Conservation (phyloP, 2,888 invertebrate genomes). For the Asteroscopus sphinx region DNA sequence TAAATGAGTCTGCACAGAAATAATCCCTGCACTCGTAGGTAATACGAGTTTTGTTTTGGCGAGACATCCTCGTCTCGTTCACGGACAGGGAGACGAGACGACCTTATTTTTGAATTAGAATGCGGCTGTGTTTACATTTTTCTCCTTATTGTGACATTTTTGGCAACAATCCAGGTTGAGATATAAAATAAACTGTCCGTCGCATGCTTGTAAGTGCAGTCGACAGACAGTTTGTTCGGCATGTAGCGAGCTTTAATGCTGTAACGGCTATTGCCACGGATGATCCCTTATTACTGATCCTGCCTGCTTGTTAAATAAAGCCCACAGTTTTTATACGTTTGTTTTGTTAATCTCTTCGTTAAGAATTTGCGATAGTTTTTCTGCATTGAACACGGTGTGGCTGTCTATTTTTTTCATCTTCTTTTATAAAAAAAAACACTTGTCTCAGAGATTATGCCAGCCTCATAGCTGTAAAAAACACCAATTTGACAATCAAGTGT, state of each 20-base stretch:
- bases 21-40: slow-evolving; percentile 63
- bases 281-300: slow-evolving; percentile 27
- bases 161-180: slow-evolving; percentile 82
- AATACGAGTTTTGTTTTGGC: slow-evolving; percentile 79
- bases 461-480: too few species aligned
- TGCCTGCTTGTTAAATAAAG: slow-evolving; percentile 25
- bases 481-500: too few species aligned
- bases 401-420: neutral
- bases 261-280: slow-evolving; percentile 37
- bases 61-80: slow-evolving; percentile 72
- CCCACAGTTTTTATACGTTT: slow-evolving; percentile 19
- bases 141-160: slow-evolving; percentile 85
- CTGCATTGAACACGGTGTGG: neutral
- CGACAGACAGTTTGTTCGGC: slow-evolving; percentile 39
- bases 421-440: too few species aligned
- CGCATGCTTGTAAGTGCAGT: slow-evolving; percentile 66
- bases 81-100: slow-evolving; percentile 77
- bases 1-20: slow-evolving; percentile 63
- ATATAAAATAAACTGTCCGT: slow-evolving; percentile 76
- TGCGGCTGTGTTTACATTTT: slow-evolving; percentile 87
- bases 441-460: too few species aligned
- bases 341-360: slow-evolving; percentile 11
- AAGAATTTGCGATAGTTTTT: neutral
- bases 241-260: slow-evolving; percentile 40
- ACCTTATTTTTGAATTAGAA: slow-evolving; percentile 86